Evolutionary conservation across 2,113 vertebrate species (phyloP).

Genomic region (Eurypyga helias): DNA sequence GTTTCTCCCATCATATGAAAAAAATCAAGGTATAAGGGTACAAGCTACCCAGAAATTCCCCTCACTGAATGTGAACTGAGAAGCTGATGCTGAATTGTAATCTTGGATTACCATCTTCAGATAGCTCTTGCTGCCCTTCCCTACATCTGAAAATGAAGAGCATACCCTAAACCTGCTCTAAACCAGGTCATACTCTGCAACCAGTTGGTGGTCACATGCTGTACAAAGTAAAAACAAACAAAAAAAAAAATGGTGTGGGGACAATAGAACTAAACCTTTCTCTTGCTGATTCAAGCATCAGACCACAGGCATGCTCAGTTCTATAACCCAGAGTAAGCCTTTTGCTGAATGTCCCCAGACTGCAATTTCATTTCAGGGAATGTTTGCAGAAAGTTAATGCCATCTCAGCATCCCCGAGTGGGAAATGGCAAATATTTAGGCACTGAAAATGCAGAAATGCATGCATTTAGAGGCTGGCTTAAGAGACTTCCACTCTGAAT

Average conservation of each 20-base stretch:
- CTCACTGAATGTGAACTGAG: not conserved
- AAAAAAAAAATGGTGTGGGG: not conserved
- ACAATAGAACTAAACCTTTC: constrained; percentile 24
- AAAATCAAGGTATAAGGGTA: not conserved
- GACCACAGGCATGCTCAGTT: not conserved
- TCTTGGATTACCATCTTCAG: not conserved
- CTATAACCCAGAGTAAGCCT: constrained; percentile 1
- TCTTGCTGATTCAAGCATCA: constrained; percentile 33
- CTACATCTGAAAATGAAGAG: not conserved
- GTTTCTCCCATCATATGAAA: not conserved
- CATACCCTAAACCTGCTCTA: not conserved
- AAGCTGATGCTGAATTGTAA: not conserved
- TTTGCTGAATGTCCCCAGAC: not conserved
- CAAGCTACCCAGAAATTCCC: not conserved
- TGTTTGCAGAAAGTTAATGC: not conserved
- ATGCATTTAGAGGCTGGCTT: not conserved
- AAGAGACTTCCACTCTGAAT: not conserved
- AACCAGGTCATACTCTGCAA: not conserved
- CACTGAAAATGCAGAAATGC: not conserved
- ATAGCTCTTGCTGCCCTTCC: not conserved
- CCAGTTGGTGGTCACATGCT: not conserved
- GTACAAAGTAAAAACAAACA: not conserved
- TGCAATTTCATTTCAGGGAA: constrained; percentile 19
- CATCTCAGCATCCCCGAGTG: not conserved
- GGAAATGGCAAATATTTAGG: not conserved